Conservation (phyloP, 2,888 invertebrate species). For the Sesia bembeciformis region DNA sequence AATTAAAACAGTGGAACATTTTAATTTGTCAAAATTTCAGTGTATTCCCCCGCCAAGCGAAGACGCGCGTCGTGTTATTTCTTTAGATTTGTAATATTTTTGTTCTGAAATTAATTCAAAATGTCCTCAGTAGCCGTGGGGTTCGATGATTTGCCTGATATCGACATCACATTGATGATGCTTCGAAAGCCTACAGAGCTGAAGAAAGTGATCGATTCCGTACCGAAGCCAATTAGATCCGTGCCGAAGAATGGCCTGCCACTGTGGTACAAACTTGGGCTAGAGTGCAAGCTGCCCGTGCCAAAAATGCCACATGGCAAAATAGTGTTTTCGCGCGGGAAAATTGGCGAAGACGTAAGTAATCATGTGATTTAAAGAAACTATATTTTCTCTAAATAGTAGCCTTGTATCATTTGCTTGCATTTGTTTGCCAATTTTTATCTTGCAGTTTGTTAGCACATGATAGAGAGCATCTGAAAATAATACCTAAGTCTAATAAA, state of each 20-base stretch:
- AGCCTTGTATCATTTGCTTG: too few relatives aligned
- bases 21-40: slow-evolving; percentile 25
- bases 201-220: slow-evolving; percentile 59
- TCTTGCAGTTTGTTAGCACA: too few relatives aligned
- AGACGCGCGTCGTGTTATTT: slow-evolving; percentile 16
- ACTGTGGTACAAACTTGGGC: slow-evolving; percentile 63
- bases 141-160: slow-evolving; percentile 33
- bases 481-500: too few relatives aligned
- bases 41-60: slow-evolving; percentile 10
- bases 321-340: slow-evolving; percentile 66
- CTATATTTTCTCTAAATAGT: too few relatives aligned
- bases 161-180: slow-evolving; percentile 51
- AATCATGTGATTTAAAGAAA: background rate
- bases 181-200: slow-evolving; percentile 59
- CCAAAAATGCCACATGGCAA: slow-evolving; percentile 66
- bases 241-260: slow-evolving; percentile 69
- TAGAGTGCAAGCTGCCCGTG: slow-evolving; percentile 70
- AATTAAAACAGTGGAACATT: slow-evolving; percentile 7
- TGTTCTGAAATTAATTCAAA: slow-evolving; percentile 12
- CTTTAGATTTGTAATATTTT: slow-evolving; percentile 17
- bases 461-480: too few relatives aligned
- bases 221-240: slow-evolving; percentile 56
- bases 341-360: slow-evolving; percentile 68
- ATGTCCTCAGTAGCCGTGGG: slow-evolving; percentile 28
- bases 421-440: too few relatives aligned